A percentile compares a stretch with the other conserved stretches of the same genome.
phyloP scores from a whole-genome alignment of 2,797 vertebrate species.

The Spondyliosoma cantharus region DNA sequence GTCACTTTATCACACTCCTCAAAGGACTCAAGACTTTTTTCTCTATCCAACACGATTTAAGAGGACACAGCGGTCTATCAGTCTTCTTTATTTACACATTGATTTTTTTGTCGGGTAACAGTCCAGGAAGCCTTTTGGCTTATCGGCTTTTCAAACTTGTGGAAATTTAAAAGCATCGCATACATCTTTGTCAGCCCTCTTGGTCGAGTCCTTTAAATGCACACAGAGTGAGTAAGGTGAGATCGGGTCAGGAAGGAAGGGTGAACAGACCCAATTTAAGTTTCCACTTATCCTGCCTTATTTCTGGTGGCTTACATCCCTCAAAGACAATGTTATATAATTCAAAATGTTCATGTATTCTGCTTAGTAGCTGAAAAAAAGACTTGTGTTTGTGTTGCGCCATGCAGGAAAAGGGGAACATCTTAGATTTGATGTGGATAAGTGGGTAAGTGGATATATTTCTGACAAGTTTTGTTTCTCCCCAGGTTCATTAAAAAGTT shows the following conservation, averaged over 20 bases:
- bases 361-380: constrained; percentile 24
- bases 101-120: constrained; percentile 41
- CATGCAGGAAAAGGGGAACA: background rate
- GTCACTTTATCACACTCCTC: constrained; percentile 29
- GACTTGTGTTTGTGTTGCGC: constrained; percentile 2
- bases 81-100: constrained; percentile 60
- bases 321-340: constrained; percentile 22
- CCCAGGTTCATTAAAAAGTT: constrained; percentile 96
- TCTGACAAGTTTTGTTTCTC: constrained; percentile 56
- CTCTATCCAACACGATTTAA: constrained; percentile 23
- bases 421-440: constrained; percentile 32
- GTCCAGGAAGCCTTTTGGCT: constrained; percentile 21
- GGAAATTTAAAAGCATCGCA: constrained; percentile 16
- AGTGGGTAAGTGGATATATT: constrained; percentile 10
- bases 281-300: constrained; percentile 14
- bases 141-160: constrained; percentile 25
- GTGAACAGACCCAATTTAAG: constrained; percentile 32
- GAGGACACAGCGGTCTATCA: constrained; percentile 16
- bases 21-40: constrained; percentile 22
- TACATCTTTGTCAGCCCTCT: constrained; percentile 42
- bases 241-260: constrained; percentile 31
- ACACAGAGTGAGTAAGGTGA: constrained; percentile 17
- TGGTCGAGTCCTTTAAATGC: constrained; percentile 3
- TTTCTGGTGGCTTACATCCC: constrained; percentile 7
- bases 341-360: constrained; percentile 14